Conservation (phyloP, 2,888 invertebrate species). For the Mythimna lalbum region DNA sequence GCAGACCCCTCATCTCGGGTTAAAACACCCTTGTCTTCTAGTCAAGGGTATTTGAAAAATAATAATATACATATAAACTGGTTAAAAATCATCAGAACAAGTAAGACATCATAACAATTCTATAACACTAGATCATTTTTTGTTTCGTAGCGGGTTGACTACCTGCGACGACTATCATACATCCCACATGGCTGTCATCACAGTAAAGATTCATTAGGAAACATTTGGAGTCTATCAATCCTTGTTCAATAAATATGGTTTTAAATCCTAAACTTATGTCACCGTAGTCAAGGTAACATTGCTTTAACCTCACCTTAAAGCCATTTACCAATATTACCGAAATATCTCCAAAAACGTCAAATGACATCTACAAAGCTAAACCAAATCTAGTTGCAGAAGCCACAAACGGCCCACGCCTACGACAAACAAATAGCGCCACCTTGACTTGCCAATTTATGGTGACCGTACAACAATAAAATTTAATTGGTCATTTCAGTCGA, state of each 20-base stretch:
- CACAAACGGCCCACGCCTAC: slow-evolving; percentile 49
- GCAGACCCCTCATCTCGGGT: too few species aligned
- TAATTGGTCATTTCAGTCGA: slow-evolving; percentile 61
- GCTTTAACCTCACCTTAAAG: not conserved
- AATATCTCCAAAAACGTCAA: slow-evolving; percentile 7
- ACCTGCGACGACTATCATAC: not conserved
- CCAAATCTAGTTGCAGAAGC: slow-evolving; percentile 41
- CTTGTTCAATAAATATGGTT: not conserved
- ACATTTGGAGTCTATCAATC: not conserved
- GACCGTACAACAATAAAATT: slow-evolving; percentile 61
- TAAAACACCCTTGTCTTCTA: too few species aligned
- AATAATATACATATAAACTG: not conserved
- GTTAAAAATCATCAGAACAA: not conserved
- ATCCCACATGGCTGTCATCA: not conserved
- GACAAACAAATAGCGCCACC: slow-evolving; percentile 56
- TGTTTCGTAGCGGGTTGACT: not conserved
- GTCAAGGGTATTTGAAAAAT: too few species aligned
- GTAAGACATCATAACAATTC: not conserved
- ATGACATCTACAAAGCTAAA: slow-evolving; percentile 27
- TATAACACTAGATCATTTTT: not conserved
- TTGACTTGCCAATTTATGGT: slow-evolving; percentile 65
- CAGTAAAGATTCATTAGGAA: not conserved
- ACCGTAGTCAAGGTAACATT: not conserved
- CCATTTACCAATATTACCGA: not conserved
- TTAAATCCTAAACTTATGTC: not conserved